Conservation (phyloP, 1,140 invertebrate genomes). For the Pemphigus obesinymphae region DNA sequence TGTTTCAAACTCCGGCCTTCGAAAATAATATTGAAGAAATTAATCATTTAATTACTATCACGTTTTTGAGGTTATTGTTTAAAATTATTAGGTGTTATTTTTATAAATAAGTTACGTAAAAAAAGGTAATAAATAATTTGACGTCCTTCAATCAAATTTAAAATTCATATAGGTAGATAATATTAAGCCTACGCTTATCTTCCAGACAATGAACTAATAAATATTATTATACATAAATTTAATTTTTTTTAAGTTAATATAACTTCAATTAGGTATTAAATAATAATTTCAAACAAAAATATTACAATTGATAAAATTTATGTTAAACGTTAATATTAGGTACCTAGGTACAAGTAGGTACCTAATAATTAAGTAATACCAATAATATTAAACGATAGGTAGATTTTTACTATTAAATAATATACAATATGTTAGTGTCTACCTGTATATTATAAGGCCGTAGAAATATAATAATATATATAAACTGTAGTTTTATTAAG, state of each 20-base stretch:
- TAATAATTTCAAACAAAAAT: no score
- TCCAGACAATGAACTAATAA: slow-evolving; percentile 1
- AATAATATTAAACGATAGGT: no score
- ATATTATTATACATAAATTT: neutral
- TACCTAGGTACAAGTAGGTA: no score
- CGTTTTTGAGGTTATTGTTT: slow-evolving; percentile 37
- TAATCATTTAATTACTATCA: slow-evolving; percentile 33
- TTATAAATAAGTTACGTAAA: slow-evolving; percentile 13
- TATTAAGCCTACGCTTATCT: neutral
- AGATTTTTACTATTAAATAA: no score
- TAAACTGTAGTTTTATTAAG: no score
- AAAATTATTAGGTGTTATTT: slow-evolving; percentile 3
- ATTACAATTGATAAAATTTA: no score
- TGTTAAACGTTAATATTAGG: no score
- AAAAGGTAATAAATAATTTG: neutral
- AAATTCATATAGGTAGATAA: neutral
- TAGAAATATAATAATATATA: no score
- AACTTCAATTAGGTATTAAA: no score
- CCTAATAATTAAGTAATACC: no score
- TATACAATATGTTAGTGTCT: no score
- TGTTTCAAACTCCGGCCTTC: slow-evolving; percentile 13
- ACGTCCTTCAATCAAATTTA: slow-evolving; percentile 16
- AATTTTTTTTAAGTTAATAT: neutral
- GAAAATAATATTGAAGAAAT: neutral
- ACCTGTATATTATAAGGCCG: no score